phyloP scores from a whole-genome alignment of 2,888 invertebrate genomes.

The Helicoverpa assulta region DNA sequence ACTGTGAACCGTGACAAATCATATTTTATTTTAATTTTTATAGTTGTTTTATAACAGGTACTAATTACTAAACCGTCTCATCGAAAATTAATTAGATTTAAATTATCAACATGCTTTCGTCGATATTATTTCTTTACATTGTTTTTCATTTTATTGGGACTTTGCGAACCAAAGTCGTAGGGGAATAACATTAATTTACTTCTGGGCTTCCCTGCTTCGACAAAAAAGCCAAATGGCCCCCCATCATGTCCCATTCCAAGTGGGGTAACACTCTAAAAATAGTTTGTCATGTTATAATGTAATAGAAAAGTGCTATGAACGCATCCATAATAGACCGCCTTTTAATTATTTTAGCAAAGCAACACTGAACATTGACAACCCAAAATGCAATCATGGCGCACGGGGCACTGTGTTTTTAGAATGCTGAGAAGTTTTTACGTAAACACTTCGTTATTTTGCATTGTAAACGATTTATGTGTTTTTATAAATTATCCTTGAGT shows the following conservation, averaged over 20 bases:
- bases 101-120: too few species aligned
- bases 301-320: constrained; percentile 68
- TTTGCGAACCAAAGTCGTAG: background rate
- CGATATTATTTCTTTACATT: too few species aligned
- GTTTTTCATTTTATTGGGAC: too few species aligned
- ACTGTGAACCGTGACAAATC: too few species aligned
- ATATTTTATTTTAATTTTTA: too few species aligned
- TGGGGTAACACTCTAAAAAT: background rate
- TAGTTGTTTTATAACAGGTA: too few species aligned
- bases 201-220: background rate
- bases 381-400: constrained; percentile 91
- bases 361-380: constrained; percentile 89
- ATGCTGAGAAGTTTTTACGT: constrained; percentile 91
- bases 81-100: too few species aligned
- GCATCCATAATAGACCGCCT: constrained; percentile 83
- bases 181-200: background rate
- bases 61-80: too few species aligned
- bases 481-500: constrained; percentile 85
- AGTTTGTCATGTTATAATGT: background rate
- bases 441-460: constrained; percentile 89
- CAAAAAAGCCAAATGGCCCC: background rate
- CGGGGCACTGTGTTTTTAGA: constrained; percentile 90
- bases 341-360: constrained; percentile 80
- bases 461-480: constrained; percentile 84
- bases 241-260: background rate